A percentile compares a stretch with the other conserved stretches of the same genome.
These are phyloP conservation scores for Ptyas mucosa DNA, from an alignment of 2,113 vertebrate species.

Conservation along the genomic window DNA sequence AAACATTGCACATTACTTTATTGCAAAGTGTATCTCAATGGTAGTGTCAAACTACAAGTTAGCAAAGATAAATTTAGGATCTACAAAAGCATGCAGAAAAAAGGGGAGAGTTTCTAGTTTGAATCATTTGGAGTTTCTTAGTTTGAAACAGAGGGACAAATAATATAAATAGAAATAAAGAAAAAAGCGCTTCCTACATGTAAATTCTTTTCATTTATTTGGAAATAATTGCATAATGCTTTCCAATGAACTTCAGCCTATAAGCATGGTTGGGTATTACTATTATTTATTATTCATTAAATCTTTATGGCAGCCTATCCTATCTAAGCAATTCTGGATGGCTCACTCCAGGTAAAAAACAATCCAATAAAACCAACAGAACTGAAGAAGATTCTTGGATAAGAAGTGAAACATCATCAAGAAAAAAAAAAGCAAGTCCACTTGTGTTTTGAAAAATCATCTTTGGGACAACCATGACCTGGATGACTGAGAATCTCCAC, in stretches of 20 bases:
- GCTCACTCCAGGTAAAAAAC: background rate
- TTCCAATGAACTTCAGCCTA: background rate
- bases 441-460: background rate
- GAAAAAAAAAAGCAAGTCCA: background rate
- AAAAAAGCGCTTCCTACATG: background rate
- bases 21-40: background rate
- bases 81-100: background rate
- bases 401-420: background rate
- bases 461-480: background rate
- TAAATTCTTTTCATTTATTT: background rate
- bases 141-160: background rate
- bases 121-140: background rate
- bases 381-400: background rate
- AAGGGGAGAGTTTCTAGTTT: background rate
- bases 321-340: background rate
- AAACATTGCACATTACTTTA: background rate
- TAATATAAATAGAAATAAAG: background rate
- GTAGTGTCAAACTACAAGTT: background rate
- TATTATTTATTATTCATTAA: background rate
- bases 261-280: background rate
- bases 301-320: background rate
- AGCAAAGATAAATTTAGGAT: background rate
- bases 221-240: background rate
- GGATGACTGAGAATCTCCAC: background rate
- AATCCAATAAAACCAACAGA: background rate